Evolutionary conservation across 2,113 vertebrate genomes (phyloP).

Genomic region (Chionodraco myersi): DNA sequence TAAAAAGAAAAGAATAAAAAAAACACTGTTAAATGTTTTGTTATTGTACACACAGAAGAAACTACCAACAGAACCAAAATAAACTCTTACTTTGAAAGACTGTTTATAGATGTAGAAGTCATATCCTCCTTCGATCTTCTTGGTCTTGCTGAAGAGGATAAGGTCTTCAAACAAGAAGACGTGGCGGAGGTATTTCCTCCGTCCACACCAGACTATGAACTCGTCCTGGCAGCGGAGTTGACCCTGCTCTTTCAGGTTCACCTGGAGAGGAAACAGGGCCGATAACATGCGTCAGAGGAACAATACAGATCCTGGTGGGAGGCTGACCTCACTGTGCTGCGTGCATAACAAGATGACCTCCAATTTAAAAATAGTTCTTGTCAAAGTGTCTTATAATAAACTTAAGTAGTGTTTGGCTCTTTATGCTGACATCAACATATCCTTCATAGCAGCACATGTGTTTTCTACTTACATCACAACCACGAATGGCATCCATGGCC

Average conservation of each 20-base stretch:
- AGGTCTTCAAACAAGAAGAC: constrained; percentile 91
- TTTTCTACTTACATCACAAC: constrained; percentile 90
- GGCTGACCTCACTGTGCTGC: constrained; percentile 42
- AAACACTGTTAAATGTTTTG: not conserved
- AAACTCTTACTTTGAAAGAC: constrained; percentile 85
- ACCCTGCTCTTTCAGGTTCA: constrained; percentile 90
- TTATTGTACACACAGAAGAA: not conserved
- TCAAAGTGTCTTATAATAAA: not conserved
- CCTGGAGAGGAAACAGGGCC: constrained; percentile 76
- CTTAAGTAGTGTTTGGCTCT: not conserved
- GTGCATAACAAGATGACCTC: constrained; percentile 49
- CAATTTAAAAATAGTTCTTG: constrained; percentile 40
- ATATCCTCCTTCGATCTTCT: constrained; percentile 86
- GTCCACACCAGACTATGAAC: constrained; percentile 88
- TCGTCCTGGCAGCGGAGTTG: constrained; percentile 88
- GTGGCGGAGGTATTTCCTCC: constrained; percentile 87
- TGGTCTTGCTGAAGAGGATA: constrained; percentile 90
- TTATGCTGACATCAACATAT: constrained; percentile 3
- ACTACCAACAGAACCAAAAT: not conserved
- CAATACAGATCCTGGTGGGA: constrained; percentile 58
- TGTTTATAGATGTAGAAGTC: constrained; percentile 89
- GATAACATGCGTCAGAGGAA: constrained; percentile 65
- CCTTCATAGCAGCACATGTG: not conserved
- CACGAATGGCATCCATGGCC: constrained; percentile 96
- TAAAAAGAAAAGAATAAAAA: constrained; percentile 45